Evolutionary conservation across 2,113 vertebrate genomes (phyloP), one percentile per base, ranked within the genome.

Genomic region (Brevimyrus niger): DNA sequence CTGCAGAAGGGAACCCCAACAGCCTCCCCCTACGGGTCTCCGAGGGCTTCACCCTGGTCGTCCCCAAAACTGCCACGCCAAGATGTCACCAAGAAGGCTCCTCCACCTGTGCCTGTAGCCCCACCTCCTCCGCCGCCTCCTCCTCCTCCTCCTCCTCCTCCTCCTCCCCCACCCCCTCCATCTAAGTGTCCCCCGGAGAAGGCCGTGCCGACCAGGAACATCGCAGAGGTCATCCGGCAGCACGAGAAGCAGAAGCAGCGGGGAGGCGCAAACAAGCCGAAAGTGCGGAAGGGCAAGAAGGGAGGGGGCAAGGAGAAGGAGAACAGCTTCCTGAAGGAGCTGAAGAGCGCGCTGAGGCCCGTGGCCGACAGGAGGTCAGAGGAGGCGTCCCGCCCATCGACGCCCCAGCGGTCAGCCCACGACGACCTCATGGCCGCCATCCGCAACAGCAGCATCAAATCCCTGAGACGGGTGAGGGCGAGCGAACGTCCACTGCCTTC

Each of bases 341-440:
- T 97, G 58, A 97, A 96, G 94, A 96, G 96, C 91, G 97, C 97
- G 19, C 93, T 99, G 90, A 97, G 95, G 92, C 97, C 98, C 0
- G 94, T 97, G 91, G 94, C 93, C 0, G 97, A 98, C 31, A 95
- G 95, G 92, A 96, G 95, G 91, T 91, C 89, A 80, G 97, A 98
- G 90, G 97, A 98, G 42, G 91, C 91, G 65, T 98, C 97, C 90
- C 95, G 97, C 88, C 98, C 98, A 0, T 97, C 98, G 27, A 99
- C 98, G 0, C 98, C 98, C 0, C 95, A 97, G 92, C 96, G 97
- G 88, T 98, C 97, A 0, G 95, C 96, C 48, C 98, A 97, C 4
- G 97, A 98, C 89, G 96, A 97, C 90, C 97, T 99, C 58, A 99
- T 99, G 98, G 97, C 98, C 88, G 96, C 97, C 19, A 99, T 99